Base-by-base conservation (phyloP, 2,113 vertebrate species). In the Perca schrenkii region DNA sequence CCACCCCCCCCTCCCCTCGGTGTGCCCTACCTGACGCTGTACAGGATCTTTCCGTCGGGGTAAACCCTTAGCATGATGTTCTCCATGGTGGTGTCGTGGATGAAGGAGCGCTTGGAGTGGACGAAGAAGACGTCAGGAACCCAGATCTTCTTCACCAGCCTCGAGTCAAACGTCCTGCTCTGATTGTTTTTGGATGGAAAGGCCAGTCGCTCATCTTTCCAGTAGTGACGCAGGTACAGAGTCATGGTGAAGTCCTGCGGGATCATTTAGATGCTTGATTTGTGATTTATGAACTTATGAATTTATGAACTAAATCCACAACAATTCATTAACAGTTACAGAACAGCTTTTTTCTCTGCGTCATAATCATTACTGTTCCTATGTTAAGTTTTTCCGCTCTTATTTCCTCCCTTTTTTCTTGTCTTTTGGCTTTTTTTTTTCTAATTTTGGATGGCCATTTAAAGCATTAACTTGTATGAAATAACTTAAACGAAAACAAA, bases 181-280 rank as follows among this genome's bases (percentile, higher is more conserved):
- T 90, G 95, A 88, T 98, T 99, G 91, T 88, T 97, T 19, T 89
- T 93, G 25, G 97, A 98, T 6, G 84, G 96, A 88, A 99, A 99
- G 7, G 97, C 95, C 76, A 99, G 96, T 0, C 97, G 96, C 88
- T 98, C 97, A 53, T 99, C 98, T 85, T 98, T 98, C 98, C 97
- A 99, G 93, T 98, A 99, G 93, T 99, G 97, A 54, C 96, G 95
- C 91, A 99, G 96, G 85, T 99, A 98, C 11, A 99, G 95, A 77
- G 98, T 99, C 96, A 97, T 98, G 43, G 97, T 98, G 91, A 99
- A 98, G 92, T 98, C 97, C 97, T 99, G 75, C 4, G 28, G 6
- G 49, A n/a, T 4, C 4, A 13, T 8, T 11, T 8, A 4, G 47
- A 52, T 13, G 6, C 16, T 11, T 25, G 14, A 14, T 25, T 49